Base-by-base conservation (phyloP, 2,888 invertebrate species). In the Amphipoea lucens region DNA sequence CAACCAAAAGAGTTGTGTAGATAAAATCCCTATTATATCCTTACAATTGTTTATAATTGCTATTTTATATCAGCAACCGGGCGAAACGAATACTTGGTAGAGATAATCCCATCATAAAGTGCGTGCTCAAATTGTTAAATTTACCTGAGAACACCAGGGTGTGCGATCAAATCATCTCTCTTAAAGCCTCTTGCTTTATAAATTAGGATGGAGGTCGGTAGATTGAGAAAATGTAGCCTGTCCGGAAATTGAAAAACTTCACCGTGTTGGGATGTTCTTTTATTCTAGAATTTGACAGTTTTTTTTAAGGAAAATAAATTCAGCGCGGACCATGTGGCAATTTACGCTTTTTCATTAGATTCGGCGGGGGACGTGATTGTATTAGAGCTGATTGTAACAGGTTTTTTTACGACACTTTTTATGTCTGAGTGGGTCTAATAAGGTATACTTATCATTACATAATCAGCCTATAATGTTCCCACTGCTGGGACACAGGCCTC, bases 231-330 rank as follows among this genome's bases (percentile, higher is more conserved):
- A 94, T 94, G 94, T 94, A 92, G 93, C 92, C 91, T 91, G 94
- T 91, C 94, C 96, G 96, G 96, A 96, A 96, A 96, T 96, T 96
- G 96, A 96, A 96, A 96, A 96, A 96, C 94, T 96, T 96, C 93
- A 94, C 90, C 91, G 84, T 91, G 87, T 88, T 88, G 87, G 87
- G 86, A 88, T 91, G 91, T 91, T 92, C 92, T 93, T 95, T 95
- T 94, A 93, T 94, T 94, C 92, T 94, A 94, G 92, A 94, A 94
- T 93, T 95, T 95, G 94, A 93, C 94, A 93, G 91, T 91, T 92
- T 92, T 93, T 83, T 93, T 91, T 91, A 87, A 85, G 80, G 80
- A 90, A 90, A 92, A 93, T 91, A 91, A 93, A 92, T 94, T 94
- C 91, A 91, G 88, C 86, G 87, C 87, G 74, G 57, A 29, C 82